A percentile compares a stretch with the other conserved stretches of the same genome.
These are phyloP conservation scores for Cordylochernes scorpioides DNA, from an alignment of 2,888 invertebrate genomes.

Conservation along the genomic window DNA sequence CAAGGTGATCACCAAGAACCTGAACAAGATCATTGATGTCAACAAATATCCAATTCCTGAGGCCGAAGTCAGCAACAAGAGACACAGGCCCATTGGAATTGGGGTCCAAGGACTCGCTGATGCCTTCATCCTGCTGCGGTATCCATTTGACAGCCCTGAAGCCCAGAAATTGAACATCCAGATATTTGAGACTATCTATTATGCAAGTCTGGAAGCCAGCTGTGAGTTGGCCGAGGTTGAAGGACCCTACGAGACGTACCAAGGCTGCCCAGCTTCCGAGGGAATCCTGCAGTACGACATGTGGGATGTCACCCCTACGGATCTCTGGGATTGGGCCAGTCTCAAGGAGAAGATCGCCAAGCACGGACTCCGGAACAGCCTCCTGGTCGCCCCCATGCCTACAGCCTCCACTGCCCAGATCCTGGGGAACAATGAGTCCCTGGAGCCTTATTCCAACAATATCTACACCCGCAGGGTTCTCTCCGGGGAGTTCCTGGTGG, in stretches of 20 bases:
- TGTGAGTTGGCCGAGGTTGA: conserved; percentile 61
- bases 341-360: conserved; percentile 57
- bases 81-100: conserved; percentile 42
- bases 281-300: conserved; percentile 89
- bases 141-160: conserved; percentile 66
- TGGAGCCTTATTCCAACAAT: conserved; percentile 93
- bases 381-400: conserved; percentile 88
- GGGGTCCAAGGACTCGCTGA: conserved; percentile 95
- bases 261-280: conserved; percentile 71
- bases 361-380: conserved; percentile 72
- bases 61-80: conserved; percentile 45
- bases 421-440: conserved; percentile 89
- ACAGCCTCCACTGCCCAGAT: conserved; percentile 98
- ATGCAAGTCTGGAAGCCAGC: conserved; percentile 81
- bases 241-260: conserved; percentile 71
- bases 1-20: conserved; percentile 60
- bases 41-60: conserved; percentile 79
- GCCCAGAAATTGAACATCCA: conserved; percentile 64
- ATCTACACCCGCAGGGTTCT: conserved; percentile 77
- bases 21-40: conserved; percentile 87
- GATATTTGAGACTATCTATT: conserved; percentile 94
- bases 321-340: conserved; percentile 61
- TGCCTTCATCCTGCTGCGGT: conserved; percentile 71
- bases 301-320: conserved; percentile 68
- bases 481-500: conserved; percentile 74